Evolutionary conservation across 2,888 invertebrate species (phyloP), one percentile per base, ranked within the genome.

Genomic region (Netelia fuscicornis): DNA sequence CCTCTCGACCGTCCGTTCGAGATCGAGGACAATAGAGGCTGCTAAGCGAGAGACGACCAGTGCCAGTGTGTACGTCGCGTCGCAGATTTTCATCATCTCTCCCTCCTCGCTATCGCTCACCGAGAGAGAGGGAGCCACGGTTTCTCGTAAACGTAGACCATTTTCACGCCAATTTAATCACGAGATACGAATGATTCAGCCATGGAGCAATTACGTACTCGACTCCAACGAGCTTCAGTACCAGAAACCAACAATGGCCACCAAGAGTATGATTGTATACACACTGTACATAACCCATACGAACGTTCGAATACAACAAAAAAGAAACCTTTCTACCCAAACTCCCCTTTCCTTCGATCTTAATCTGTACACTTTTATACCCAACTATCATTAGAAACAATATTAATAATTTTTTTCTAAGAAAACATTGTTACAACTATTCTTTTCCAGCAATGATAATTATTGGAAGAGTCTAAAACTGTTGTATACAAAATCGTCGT

Each of bases 161-260:
- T 85, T 82, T 85, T 85, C 82, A 82, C 85, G 85, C 85, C 85
- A 85, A 85, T 85, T 85, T 82, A 82, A 85, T 82, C 82, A 85
- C 79, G 75, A 76, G 79, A 80, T 72, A 80, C 71, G 77, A 77
- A 71, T 71, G 76, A 84, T 77, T 72, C 83, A 79, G 74, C 54
- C 72, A 67, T 56, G 79, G 56, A 23, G 64, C 79, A 80, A 80
- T 80, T 80, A 80, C 79, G 71, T 72, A 80, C 79, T 80, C 79
- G 79, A 80, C 54, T 80, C 72, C 58, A 23, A 64, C 56, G 44
- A 58, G 65, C 17, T 64, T 65, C 56, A 8, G 42, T 62, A 52
- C 2, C 30, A 42, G 71, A 52, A 71, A 79, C 37, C 44, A 79
- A 79, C 79, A 71, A 79, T 79, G 71, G 37, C 37, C 64, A 25